phyloP scores from a whole-genome alignment of 1,140 invertebrate genomes.

The Pararge aegeria region DNA sequence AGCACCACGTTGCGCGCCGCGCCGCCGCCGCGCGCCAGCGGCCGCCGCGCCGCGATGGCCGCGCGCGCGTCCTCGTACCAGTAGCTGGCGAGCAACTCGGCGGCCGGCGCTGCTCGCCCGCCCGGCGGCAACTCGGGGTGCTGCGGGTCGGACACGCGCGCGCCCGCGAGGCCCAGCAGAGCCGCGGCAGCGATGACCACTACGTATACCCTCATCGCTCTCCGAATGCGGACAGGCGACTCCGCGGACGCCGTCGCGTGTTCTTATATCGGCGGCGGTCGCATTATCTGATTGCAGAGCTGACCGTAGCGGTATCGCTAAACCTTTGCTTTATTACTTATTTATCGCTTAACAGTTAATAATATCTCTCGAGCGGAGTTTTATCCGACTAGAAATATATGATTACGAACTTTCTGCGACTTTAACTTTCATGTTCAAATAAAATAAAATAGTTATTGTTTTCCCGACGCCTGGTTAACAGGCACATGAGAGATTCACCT shows the following conservation, averaged over 20 bases:
- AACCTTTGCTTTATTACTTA: neutral
- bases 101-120: neutral
- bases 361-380: neutral
- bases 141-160: neutral
- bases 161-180: neutral
- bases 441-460: too few species aligned
- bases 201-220: too few species aligned
- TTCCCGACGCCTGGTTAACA: too few species aligned
- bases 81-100: neutral
- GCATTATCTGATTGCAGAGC: conserved; percentile 30
- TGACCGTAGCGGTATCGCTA: conserved; percentile 14
- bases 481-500: too few species aligned
- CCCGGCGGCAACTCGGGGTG: neutral
- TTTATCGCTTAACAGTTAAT: neutral
- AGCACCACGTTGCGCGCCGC: conserved; percentile 86
- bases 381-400: too few species aligned
- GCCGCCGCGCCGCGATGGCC: neutral
- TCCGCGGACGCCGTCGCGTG: neutral
- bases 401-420: too few species aligned
- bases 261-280: neutral
- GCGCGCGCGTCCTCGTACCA: neutral
- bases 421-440: too few species aligned
- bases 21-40: conserved; percentile 11
- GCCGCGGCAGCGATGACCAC: neutral
- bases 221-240: neutral